Conservation (phyloP, 2,113 vertebrate species). For the Peromyscus leucopus region DNA sequence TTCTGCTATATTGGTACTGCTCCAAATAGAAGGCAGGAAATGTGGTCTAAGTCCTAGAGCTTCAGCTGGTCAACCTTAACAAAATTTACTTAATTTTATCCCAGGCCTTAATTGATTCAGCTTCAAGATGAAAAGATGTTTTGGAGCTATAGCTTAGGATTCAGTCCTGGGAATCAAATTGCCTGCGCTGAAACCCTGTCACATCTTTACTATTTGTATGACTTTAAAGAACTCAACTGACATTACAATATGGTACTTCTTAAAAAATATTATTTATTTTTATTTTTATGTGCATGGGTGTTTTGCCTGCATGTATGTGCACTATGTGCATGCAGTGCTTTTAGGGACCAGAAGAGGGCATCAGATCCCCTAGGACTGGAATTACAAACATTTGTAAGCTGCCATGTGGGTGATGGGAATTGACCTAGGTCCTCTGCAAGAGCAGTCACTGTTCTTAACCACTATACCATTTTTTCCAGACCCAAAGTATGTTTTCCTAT, state of each 20-base stretch:
- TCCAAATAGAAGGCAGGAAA: not conserved
- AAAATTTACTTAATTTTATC: conserved; percentile 21
- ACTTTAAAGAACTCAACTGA: not conserved
- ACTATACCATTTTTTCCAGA: too few relatives aligned
- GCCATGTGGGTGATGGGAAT: not conserved
- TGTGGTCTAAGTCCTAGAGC: not conserved
- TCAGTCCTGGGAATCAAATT: not conserved
- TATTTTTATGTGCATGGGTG: not conserved
- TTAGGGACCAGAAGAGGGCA: not conserved
- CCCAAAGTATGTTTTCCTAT: not conserved
- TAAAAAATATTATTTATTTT: not conserved
- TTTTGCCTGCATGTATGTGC: not conserved
- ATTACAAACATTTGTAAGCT: too few relatives aligned
- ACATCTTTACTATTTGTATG: not conserved
- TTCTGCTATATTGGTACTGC: not conserved
- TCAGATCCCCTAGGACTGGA: not conserved
- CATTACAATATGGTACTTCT: not conserved
- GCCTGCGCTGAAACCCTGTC: not conserved
- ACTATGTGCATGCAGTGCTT: not conserved
- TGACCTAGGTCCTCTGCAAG: not conserved
- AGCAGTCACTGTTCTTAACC: not conserved
- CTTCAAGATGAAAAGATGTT: conserved; percentile 7
- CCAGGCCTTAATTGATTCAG: not conserved
- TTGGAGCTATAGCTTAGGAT: not conserved
- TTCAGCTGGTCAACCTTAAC: not conserved